phyloP scores from a whole-genome alignment of 2,888 invertebrate species.

The Himalopsyche japonica region DNA sequence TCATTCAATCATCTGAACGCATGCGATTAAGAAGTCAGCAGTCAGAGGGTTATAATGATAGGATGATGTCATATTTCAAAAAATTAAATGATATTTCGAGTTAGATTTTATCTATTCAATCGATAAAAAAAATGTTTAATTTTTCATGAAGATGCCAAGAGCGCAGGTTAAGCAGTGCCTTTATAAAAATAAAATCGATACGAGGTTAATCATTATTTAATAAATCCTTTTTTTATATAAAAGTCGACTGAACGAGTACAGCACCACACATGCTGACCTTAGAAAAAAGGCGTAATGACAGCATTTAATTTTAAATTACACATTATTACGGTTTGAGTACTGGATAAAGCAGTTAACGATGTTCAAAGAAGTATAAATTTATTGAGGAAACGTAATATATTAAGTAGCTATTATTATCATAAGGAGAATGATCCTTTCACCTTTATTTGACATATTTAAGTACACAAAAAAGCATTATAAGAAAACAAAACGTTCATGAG shows the following conservation, averaged over 20 bases:
- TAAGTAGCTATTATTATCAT: neutral
- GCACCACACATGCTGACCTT: neutral
- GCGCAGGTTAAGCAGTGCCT: neutral
- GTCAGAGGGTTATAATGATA: too few relatives aligned
- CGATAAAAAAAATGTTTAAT: too few relatives aligned
- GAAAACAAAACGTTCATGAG: too few relatives aligned
- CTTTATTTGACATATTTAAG: too few relatives aligned
- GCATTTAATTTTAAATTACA: neutral
- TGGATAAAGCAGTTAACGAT: neutral
- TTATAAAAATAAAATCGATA: neutral
- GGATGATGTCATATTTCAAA: too few relatives aligned
- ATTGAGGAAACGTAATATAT: neutral
- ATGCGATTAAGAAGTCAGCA: too few relatives aligned
- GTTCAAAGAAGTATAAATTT: neutral
- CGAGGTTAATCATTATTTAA: neutral
- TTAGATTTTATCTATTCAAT: too few relatives aligned
- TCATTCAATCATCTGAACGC: too few relatives aligned
- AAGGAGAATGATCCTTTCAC: too few relatives aligned
- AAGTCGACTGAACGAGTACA: neutral
- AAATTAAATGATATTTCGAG: too few relatives aligned
- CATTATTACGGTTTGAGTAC: neutral
- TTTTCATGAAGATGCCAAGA: too few relatives aligned
- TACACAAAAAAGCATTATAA: too few relatives aligned
- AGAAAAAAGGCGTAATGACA: neutral
- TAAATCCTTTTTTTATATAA: neutral